These are phyloP conservation scores for Theonella swinhoei DNA, from an alignment of 37 sponge, comb jelly and placozoan species.

Conservation along the genomic window DNA sequence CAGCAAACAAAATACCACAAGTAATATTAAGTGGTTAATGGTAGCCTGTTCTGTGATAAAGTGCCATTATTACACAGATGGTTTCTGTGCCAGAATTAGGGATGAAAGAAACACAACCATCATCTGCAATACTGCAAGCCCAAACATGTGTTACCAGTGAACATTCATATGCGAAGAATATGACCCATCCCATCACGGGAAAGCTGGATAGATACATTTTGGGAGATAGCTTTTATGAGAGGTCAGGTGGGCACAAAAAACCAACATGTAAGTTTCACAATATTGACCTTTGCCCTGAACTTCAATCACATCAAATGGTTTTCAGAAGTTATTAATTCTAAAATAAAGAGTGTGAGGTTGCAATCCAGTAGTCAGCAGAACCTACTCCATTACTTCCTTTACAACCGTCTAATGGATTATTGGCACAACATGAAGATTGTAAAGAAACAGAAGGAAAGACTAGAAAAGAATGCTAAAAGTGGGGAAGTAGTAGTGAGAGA, in stretches of 20 bases:
- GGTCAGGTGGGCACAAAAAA: neutral
- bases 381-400: constrained; percentile 1
- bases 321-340: constrained; percentile 14
- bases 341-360: neutral
- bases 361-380: constrained; percentile 11
- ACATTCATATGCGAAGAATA: too few relatives aligned
- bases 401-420: constrained; percentile 18
- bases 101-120: too few relatives aligned
- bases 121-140: too few relatives aligned
- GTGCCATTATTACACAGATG: too few relatives aligned
- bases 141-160: too few relatives aligned
- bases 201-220: neutral
- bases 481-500: constrained; percentile 2
- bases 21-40: too few relatives aligned
- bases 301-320: neutral
- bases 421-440: constrained; percentile 8
- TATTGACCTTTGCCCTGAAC: constrained; percentile 5
- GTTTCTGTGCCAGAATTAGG: too few relatives aligned
- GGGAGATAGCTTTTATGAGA: constrained; percentile 10
- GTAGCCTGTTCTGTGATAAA: too few relatives aligned
- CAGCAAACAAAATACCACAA: too few relatives aligned
- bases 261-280: neutral
- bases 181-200: neutral
- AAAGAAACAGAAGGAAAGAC: neutral
- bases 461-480: neutral